Evolutionary conservation across 1,140 invertebrate species (phyloP), one percentile per base, ranked within the genome.

Genomic region (Uloborus diversus): DNA sequence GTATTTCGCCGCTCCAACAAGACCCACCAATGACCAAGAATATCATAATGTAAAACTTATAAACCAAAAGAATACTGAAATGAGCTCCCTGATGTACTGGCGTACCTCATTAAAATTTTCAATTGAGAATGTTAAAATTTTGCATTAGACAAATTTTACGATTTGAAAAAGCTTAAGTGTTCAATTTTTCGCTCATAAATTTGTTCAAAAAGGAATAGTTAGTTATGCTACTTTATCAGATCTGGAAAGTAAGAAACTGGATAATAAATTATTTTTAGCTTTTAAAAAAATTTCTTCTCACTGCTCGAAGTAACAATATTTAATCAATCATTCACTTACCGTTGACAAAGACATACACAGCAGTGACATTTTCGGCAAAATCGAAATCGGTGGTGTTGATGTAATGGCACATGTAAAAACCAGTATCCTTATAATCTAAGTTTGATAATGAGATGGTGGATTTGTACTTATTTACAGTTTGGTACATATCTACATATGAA

Each of bases 291-390:
- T 17, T 17, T 17, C 37, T 42, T 42, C 7, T 42, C 37, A 42
- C 7, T 42, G 37, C 17, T 42, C 37, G 7, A 9, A 42, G 7
- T 53, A 11, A 23, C 4, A 53, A 20, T 20, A 20, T 53, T 11
- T 53, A 9, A n/a, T 33, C 51, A 23, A 42, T 2, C 27, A 25
- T 30, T 23, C 11, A 53, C 59, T 66, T 66, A 81, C 79, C 79
- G 66, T 82, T 82, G 3, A 83, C 73, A 80, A 81, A 82, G 13
- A 83, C 61, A 42, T 82, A 82, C 0, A 79, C n/a, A 4, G 53
- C 62, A 13, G 71, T 68, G 11, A 23, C 30, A 65, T 73, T 75
- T 3, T 37, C 28, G 20, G 37, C 14, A 7, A 27, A 27, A 7
- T 11, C 14, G 4, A 49, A 61, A 17, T 78, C 42, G 2, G 9